phyloP scores from a whole-genome alignment of 2,113 vertebrate genomes.

The Oenanthe oenanthe region DNA sequence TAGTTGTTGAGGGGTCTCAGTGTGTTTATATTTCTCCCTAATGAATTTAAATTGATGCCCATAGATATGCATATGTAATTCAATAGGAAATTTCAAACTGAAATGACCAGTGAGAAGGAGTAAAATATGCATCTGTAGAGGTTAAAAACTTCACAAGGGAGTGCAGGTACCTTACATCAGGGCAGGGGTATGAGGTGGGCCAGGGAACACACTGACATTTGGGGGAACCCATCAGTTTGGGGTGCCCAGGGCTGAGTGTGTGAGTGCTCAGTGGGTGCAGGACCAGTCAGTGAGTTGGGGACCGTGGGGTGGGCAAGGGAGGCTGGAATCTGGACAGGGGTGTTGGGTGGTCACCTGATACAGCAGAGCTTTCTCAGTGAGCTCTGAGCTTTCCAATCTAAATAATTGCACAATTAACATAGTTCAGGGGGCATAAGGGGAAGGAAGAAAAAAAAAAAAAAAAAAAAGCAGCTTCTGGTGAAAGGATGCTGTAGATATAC shows the following conservation, averaged over 20 bases:
- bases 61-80: neutral
- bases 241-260: neutral
- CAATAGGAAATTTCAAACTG: neutral
- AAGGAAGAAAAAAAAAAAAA: too few species aligned
- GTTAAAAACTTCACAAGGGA: neutral
- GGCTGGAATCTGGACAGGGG: rapidly evolving
- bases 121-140: neutral
- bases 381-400: neutral
- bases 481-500: neutral
- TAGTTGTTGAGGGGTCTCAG: neutral
- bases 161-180: neutral
- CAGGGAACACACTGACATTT: rapidly evolving
- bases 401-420: neutral
- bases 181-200: rapidly evolving
- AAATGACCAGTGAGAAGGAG: neutral
- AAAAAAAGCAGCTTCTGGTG: neutral
- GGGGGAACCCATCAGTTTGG: neutral
- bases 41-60: neutral
- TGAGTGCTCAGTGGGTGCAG: neutral
- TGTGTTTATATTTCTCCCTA: neutral
- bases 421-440: neutral
- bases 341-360: rapidly evolving
- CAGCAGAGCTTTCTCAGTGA: neutral
- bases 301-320: rapidly evolving
- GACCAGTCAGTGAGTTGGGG: rapidly evolving